Evolutionary conservation across 1,140 invertebrate species (phyloP), one percentile per base, ranked within the genome.

Genomic region (Drosophila elegans): DNA sequence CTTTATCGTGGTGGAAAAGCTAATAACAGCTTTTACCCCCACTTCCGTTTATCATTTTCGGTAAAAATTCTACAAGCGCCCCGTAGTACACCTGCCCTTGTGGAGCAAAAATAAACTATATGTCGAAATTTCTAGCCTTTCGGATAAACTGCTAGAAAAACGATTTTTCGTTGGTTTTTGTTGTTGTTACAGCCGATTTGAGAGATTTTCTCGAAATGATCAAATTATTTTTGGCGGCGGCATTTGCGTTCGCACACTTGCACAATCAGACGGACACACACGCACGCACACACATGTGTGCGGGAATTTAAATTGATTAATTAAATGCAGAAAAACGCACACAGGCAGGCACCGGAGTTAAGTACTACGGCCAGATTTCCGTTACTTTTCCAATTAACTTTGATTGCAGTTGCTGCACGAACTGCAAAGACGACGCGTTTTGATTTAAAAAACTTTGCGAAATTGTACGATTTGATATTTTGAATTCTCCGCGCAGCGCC

Each of bases 221-320:
- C 57, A 56, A 74, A 74, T 74, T 74, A 74, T 75, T 75, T 75
- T 75, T 59, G 73, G 73, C 61, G 41, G 60, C 44, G 69, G 57
- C 57, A 53, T 62, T 62, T 62, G 57, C 71, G 16, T 51, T 48
- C 55, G 32, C 53, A 72, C 59, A 27, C 34, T 69, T 41, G 74
- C 49, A 44, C 61, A 69, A 53, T 68, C 64, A 68, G 64, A 74
- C 62, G 46, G 60, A 63, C 59, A 60, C 57, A 21, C 13, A 61
- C 57, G 32, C 34, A 61, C 44, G 51, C 53, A 48, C 61, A 62
- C 46, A 49, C 57, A 61, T 53, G 34, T 36, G 42, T 13, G 64
- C 38, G 66, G 64, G 61, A 66, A 69, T 72, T 71, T 72, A 71
- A 57, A 57, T 72, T 57, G 66, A 48, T 49, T 38, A 71, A 71